Evolutionary conservation across 2,797 vertebrate genomes (phyloP).

Genomic region (Pseudomugil tenellus): DNA sequence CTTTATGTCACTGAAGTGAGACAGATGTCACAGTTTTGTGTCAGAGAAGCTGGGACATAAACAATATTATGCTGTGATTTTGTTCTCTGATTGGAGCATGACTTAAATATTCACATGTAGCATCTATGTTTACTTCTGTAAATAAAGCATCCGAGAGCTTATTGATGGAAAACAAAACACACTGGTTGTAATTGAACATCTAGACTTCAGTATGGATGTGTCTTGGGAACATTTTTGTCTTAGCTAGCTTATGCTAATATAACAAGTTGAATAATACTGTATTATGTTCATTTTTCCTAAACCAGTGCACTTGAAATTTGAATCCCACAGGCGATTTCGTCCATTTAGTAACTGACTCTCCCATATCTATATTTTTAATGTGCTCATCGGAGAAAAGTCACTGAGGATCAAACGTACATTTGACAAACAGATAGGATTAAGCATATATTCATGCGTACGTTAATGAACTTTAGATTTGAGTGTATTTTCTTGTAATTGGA

Average conservation of each 20-base stretch:
- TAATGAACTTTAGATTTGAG: slow-evolving; percentile 46
- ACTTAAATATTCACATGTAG: no score
- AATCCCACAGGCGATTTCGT: neutral
- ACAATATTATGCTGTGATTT: no score
- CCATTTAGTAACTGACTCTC: neutral
- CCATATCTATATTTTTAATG: slow-evolving; percentile 2
- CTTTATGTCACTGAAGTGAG: no score
- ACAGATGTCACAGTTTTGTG: no score
- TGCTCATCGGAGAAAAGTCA: slow-evolving; percentile 9
- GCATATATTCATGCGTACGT: slow-evolving; percentile 14
- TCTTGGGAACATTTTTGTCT: neutral
- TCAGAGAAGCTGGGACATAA: no score
- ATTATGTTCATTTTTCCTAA: neutral
- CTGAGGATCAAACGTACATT: slow-evolving; percentile 11
- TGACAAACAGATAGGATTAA: slow-evolving; percentile 20
- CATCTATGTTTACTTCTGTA: no score
- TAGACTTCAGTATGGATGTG: neutral
- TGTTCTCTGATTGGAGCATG: no score
- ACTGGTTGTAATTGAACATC: no score
- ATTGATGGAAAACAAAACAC: no score
- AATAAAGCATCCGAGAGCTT: no score
- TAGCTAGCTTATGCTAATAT: neutral
- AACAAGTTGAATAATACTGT: no score
- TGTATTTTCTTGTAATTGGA: slow-evolving; percentile 27
- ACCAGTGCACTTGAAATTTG: neutral